Percentiles rank a stretch among this genome's conserved stretches.
Evolutionary conservation across 2,797 vertebrate genomes (phyloP).

Genomic region (Girardinus metallicus): DNA sequence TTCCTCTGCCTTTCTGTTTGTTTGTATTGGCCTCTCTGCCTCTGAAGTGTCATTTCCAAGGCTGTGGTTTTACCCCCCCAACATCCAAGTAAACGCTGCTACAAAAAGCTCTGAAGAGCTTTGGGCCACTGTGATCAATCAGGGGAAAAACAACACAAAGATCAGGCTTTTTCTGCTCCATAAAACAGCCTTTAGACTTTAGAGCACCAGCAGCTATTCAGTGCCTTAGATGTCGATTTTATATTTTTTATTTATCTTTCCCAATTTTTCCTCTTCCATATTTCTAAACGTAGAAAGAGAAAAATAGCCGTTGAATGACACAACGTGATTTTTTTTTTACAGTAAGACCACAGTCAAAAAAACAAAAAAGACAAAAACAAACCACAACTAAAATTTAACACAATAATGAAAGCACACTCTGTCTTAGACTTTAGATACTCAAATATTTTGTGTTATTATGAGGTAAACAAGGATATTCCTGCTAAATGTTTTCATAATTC

Average conservation of each 20-base stretch:
- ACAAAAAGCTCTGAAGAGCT: constrained; percentile 72
- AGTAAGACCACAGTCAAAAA: not conserved
- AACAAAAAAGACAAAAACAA: not conserved
- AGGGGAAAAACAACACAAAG: constrained; percentile 74
- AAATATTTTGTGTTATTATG: not conserved
- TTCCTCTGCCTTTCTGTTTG: constrained; percentile 38
- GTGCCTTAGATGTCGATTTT: constrained; percentile 58
- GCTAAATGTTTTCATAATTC: not conserved
- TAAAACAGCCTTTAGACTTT: constrained; percentile 74
- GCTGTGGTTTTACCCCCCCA: constrained; percentile 74
- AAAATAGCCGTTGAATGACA: not conserved
- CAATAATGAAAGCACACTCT: not conserved
- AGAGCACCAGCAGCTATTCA: constrained; percentile 71
- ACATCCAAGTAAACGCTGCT: constrained; percentile 76
- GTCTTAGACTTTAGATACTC: not conserved
- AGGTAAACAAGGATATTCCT: not conserved
- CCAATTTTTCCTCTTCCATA: constrained; percentile 39
- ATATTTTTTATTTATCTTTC: constrained; percentile 42
- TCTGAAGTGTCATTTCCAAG: constrained; percentile 47
- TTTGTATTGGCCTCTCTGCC: constrained; percentile 49
- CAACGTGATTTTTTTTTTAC: not conserved
- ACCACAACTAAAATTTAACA: not conserved
- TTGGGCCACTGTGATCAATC: constrained; percentile 77
- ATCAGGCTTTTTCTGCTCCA: constrained; percentile 75
- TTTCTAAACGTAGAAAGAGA: not conserved